Conservation (phyloP, 1,140 invertebrate genomes). For the Centruroides vittatus region DNA sequence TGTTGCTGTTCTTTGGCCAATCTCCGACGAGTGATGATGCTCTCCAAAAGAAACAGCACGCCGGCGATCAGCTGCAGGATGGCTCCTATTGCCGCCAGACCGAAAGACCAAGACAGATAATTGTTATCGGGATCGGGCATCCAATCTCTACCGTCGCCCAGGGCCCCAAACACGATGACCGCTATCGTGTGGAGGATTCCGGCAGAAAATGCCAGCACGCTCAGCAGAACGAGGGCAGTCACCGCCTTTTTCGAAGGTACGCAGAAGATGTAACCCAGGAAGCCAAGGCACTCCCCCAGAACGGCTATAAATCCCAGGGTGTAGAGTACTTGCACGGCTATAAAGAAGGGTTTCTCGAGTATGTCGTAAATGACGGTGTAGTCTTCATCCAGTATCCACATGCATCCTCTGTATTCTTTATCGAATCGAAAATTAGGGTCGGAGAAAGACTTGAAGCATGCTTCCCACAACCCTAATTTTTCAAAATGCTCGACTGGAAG, state of each 20-base stretch:
- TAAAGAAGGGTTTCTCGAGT: slow-evolving; percentile 52
- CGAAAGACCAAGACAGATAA: slow-evolving; percentile 88
- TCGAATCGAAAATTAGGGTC: slow-evolving; percentile 20
- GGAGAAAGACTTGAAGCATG: slow-evolving; percentile 19
- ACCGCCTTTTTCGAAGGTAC: slow-evolving; percentile 37
- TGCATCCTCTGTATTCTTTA: slow-evolving; percentile 18
- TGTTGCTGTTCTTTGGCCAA: too few relatives aligned
- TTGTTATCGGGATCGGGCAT: slow-evolving; percentile 95
- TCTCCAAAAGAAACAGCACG: slow-evolving; percentile 59
- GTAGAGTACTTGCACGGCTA: slow-evolving; percentile 82
- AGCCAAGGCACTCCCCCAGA: slow-evolving; percentile 46
- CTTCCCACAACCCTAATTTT: slow-evolving; percentile 21
- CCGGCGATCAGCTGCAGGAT: slow-evolving; percentile 58
- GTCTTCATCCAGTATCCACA: slow-evolving; percentile 23
- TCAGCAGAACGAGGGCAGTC: slow-evolving; percentile 41
- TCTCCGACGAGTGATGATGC: too few relatives aligned
- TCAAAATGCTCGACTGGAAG: slow-evolving; percentile 15
- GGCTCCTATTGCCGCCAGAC: slow-evolving; percentile 59
- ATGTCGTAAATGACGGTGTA: slow-evolving; percentile 18
- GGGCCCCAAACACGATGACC: slow-evolving; percentile 78
- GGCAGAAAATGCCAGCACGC: slow-evolving; percentile 23
- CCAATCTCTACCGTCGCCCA: slow-evolving; percentile 83
- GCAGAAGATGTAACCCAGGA: slow-evolving; percentile 56
- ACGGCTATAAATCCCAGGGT: slow-evolving; percentile 66
- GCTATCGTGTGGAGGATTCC: slow-evolving; percentile 66